Base-by-base conservation (phyloP, 2,113 vertebrate genomes). In the Indicator indicator region DNA sequence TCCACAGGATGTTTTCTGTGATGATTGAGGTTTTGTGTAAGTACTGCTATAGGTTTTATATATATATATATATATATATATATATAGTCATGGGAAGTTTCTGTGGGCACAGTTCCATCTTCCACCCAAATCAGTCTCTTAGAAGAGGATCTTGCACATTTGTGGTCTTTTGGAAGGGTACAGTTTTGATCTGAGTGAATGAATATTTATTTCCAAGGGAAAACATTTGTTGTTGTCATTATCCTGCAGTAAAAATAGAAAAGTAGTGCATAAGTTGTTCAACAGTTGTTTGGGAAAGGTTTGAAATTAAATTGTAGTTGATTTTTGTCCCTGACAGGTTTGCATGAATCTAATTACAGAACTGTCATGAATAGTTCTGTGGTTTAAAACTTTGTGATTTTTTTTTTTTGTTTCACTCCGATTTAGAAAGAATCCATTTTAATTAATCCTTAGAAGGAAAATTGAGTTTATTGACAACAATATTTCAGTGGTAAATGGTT, bases 141-240 rank as follows among this genome's bases (percentile, higher is more conserved):
- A 12, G n/a, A 90, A 50, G 60, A 95, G 46, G 86, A 65, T 81
- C 91, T 97, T 92, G 30, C 56, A 88, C 52, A 91, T 93, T 89
- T 0, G 4, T 88, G 70, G 48, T 69, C 88, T 93, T 94, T 94
- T 81, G 67, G 96, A 97, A 60, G 44, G 52, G 69, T 88, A 84
- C 83, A 89, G 84, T 95, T 97, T 97, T 97, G 94, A 97, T 97
- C 65, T 95, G 40, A 95, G 59, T 96, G 96, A 97, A 96, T 97
- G 96, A 97, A 97, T 97, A 98, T 97, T 96, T 97, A 97, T 98
- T 97, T 97, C 54, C 67, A 96, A 77, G 95, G 95, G 95, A 98
- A 98, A 97, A 30, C 89, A 97, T 98, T 97, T 83, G 97, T 98
- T 97, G 97, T 96, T 98, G 97, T 97, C 97, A 96, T 97, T 97